Evolutionary conservation across 2,888 invertebrate species (phyloP).

Genomic region (Drosophila barbarae): DNA sequence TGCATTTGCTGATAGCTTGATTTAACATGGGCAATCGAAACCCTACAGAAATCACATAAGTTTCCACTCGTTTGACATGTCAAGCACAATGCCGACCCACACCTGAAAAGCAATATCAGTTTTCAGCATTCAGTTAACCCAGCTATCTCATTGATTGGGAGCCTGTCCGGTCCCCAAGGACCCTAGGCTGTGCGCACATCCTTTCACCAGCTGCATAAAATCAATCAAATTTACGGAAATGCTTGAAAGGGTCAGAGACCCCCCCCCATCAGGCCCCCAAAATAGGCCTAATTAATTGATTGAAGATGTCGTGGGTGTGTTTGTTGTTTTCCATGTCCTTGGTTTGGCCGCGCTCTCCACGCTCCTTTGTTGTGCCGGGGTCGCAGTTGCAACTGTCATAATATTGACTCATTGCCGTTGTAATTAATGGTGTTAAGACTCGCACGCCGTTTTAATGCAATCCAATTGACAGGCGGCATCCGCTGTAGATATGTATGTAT

Average conservation of each 20-base stretch:
- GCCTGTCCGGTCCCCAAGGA: not conserved
- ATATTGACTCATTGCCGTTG: slow-evolving; percentile 70
- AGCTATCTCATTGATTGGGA: slow-evolving; percentile 8
- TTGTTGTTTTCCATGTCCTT: slow-evolving; percentile 20
- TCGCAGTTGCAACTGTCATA: slow-evolving; percentile 58
- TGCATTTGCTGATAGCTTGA: not conserved
- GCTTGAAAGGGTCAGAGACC: slow-evolving; percentile 21
- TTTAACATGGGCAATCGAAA: not conserved
- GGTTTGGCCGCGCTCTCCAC: not conserved
- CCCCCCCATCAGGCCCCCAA: not conserved
- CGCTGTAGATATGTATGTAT: slow-evolving; percentile 37
- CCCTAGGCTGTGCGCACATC: slow-evolving; percentile 1
- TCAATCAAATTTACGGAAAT: slow-evolving; percentile 38
- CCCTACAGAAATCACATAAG: slow-evolving; percentile 1
- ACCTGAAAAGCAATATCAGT: slow-evolving; percentile 2
- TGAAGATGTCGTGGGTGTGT: slow-evolving; percentile 34
- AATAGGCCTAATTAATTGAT: slow-evolving; percentile 62
- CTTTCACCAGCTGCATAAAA: slow-evolving; percentile 41
- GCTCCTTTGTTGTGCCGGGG: slow-evolving; percentile 16
- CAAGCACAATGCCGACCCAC: slow-evolving; percentile 4
- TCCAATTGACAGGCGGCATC: slow-evolving; percentile 64
- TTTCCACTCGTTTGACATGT: slow-evolving; percentile 9
- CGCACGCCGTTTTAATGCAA: slow-evolving; percentile 66
- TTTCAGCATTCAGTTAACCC: slow-evolving; percentile 4
- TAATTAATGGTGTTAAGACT: slow-evolving; percentile 70